A percentile compares a stretch with the other conserved stretches of the same genome.
Conservation (phyloP, 2,888 invertebrate genomes). For the Lypha dubia region DNA sequence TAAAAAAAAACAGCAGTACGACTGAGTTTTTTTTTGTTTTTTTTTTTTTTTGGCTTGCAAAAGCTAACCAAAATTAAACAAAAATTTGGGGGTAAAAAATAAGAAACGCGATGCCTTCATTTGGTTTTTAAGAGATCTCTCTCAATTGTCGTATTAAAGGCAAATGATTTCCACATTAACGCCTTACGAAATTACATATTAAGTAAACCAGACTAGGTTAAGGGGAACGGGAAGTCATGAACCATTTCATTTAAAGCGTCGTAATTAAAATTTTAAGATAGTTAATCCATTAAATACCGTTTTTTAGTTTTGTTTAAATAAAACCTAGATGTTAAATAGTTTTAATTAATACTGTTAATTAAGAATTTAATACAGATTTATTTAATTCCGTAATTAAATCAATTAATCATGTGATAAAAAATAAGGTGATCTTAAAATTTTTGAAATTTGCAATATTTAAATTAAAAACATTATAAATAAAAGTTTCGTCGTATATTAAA, state of each 20-base stretch:
- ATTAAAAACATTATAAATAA: too few species aligned
- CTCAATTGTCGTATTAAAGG: slow-evolving; percentile 17
- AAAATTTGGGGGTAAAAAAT: slow-evolving; percentile 31
- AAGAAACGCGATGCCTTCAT: slow-evolving; percentile 19
- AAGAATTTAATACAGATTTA: too few species aligned
- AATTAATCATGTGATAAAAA: too few species aligned
- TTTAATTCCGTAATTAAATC: too few species aligned
- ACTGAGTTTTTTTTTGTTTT: slow-evolving; percentile 13
- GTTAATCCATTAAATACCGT: too few species aligned
- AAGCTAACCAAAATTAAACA: slow-evolving; percentile 15
- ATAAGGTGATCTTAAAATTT: too few species aligned
- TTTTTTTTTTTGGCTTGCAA: slow-evolving; percentile 28
- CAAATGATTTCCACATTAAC: slow-evolving; percentile 40
- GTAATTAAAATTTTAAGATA: too few species aligned
- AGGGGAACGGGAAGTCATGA: neutral
- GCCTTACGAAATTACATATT: slow-evolving; percentile 14
- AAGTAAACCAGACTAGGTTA: neutral
- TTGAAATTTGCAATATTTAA: too few species aligned
- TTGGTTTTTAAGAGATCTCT: neutral
- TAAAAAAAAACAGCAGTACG: slow-evolving; percentile 24
- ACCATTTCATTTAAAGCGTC: neutral
- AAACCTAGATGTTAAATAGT: too few species aligned
- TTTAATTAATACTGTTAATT: too few species aligned
- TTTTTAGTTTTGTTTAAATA: too few species aligned
- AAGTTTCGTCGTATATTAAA: too few species aligned